Evolutionary conservation across 2,797 vertebrate genomes (phyloP), one percentile per base, ranked within the genome.

Genomic region (Menidia menidia): DNA sequence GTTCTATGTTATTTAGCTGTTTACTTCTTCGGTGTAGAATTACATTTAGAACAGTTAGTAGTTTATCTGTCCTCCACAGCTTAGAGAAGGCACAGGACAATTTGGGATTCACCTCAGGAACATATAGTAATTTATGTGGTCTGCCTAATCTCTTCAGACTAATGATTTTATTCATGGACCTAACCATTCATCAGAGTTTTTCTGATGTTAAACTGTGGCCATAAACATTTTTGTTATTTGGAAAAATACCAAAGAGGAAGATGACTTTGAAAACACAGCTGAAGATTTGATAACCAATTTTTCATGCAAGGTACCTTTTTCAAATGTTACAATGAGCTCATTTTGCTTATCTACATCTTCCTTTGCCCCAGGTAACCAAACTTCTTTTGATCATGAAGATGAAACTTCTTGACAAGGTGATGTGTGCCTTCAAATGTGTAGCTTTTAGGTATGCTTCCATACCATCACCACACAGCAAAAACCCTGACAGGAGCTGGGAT

Each of bases 341-440:
- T 74, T 76, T 70, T 58, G 52, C 51, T 60, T n/a, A 25, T 57
- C 44, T 61, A 31, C 47, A 42, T 50, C 73, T 75, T 60, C 61
- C 12, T 41, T 25, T 76, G 19, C 33, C 50, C 42, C 47, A 16
- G 32, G 7, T 60, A 61, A 43, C 14, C 1, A 3, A 32, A 56
- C 39, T 14, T 60, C 47, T 69, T 84, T 68, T 80, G 61, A 75
- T 77, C 47, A 59, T 42, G 3, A 43, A 60, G 61, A 73, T 75
- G 59, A 48, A 64, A 71, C 50, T 61, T 60, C 31, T 41, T 25
- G 51, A 57, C 63, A 71, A 66, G 61, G 31, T 45, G 42, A 75
- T 64, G 53, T 32, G 55, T 68, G 58, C 67, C 18, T 76, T 75
- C 56, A 67, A 71, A 53, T 44, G 6, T 11, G 56, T 4, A 19